These are phyloP conservation scores for Chiridota heheva DNA, from an alignment of 35 echinoderm and acorn worm species.

Conservation along the genomic window DNA sequence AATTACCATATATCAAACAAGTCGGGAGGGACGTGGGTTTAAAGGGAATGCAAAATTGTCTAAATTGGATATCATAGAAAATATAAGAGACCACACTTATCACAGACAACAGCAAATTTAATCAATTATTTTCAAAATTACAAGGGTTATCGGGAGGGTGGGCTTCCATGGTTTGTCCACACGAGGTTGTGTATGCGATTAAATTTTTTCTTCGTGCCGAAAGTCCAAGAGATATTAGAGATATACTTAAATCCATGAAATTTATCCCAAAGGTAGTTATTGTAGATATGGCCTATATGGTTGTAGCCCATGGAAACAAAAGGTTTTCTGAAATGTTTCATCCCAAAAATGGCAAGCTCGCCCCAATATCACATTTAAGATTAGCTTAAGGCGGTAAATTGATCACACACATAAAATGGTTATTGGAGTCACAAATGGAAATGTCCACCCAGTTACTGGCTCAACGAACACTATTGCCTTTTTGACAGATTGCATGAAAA, in stretches of 20 bases:
- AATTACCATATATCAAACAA: slow-evolving; percentile 9
- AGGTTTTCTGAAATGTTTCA: slow-evolving; percentile 3
- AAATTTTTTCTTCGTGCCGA: slow-evolving; percentile 34
- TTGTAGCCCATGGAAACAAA: slow-evolving; percentile 25
- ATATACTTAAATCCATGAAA: slow-evolving; percentile 23
- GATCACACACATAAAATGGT: too few relatives aligned
- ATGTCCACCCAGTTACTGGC: slow-evolving; percentile 15
- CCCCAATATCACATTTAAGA: too few relatives aligned
- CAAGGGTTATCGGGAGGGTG: slow-evolving; percentile 28
- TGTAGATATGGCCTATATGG: background rate
- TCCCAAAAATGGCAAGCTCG: background rate
- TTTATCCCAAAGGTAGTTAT: slow-evolving; percentile 16
- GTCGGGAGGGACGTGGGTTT: background rate
- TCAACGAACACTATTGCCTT: slow-evolving; percentile 1
- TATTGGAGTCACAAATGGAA: too few relatives aligned
- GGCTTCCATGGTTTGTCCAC: slow-evolving; percentile 33
- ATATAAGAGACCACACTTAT: background rate
- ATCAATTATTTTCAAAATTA: slow-evolving; percentile 34
- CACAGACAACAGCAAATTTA: slow-evolving; percentile 4
- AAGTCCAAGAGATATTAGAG: slow-evolving; percentile 34
- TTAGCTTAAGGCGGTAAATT: too few relatives aligned
- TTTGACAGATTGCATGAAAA: slow-evolving; percentile 18
- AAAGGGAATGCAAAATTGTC: background rate
- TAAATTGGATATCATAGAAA: slow-evolving; percentile 3
- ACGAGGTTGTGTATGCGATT: slow-evolving; percentile 26